Conservation (phyloP, 2,888 invertebrate genomes). For the Neelides folsomi region DNA sequence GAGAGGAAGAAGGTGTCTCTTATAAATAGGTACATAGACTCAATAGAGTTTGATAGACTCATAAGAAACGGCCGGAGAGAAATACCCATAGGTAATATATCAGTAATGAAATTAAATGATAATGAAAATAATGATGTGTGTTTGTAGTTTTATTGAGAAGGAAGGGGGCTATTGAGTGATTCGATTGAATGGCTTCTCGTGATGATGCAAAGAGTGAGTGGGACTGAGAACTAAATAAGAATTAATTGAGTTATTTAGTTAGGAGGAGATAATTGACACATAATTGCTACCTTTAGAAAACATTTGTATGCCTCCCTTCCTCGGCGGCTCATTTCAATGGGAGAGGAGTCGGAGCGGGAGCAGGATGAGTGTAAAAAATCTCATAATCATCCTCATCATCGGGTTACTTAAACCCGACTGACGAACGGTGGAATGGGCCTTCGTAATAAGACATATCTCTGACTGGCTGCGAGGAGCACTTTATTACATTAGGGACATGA, state of each 20-base stretch:
- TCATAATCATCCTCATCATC: slow-evolving; percentile 2
- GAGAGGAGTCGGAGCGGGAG: slow-evolving; percentile 9
- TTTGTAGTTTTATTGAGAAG: not conserved
- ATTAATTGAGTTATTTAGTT: slow-evolving; percentile 29
- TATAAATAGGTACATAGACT: too few species aligned
- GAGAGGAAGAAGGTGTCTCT: too few species aligned
- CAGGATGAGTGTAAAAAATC: not conserved
- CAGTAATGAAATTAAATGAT: too few species aligned
- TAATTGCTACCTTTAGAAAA: slow-evolving; percentile 28
- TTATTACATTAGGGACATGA: too few species aligned
- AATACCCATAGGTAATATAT: too few species aligned
- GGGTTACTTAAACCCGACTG: not conserved
- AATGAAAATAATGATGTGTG: slow-evolving; percentile 4
- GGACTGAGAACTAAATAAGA: not conserved
- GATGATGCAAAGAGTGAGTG: not conserved
- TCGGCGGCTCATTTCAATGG: slow-evolving; percentile 14
- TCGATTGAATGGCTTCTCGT: not conserved
- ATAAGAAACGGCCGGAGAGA: too few species aligned
- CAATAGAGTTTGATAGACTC: too few species aligned
- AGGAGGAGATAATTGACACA: slow-evolving; percentile 27
- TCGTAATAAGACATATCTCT: not conserved
- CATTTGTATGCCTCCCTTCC: slow-evolving; percentile 17
- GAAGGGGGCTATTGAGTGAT: not conserved
- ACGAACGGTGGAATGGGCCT: not conserved
- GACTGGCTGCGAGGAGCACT: too few species aligned